Percentiles rank a stretch among this genome's conserved stretches.
phyloP scores from a whole-genome alignment of 2,888 invertebrate genomes.

The Idaea dimidiata region DNA sequence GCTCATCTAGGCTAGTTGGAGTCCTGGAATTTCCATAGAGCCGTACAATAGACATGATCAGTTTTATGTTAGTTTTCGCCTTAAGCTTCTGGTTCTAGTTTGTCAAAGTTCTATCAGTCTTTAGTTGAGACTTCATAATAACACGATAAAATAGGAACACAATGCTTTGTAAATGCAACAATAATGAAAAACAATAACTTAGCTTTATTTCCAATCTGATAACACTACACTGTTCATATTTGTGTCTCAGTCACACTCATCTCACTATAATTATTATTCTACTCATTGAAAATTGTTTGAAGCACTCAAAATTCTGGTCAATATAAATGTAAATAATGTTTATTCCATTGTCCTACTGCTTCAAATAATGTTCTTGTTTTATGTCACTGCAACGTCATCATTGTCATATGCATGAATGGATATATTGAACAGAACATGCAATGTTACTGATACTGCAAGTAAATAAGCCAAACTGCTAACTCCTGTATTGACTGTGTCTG shows the following conservation, averaged over 20 bases:
- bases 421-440: neutral
- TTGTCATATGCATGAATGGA: constrained; percentile 7
- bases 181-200: constrained; percentile 7
- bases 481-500: constrained; percentile 1
- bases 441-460: constrained; percentile 5
- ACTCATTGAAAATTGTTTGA: constrained; percentile 10
- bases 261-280: neutral
- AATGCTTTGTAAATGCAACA: constrained; percentile 11
- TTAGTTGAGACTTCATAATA: constrained; percentile 3
- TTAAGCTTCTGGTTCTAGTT: too few relatives aligned
- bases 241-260: neutral
- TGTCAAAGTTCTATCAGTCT: constrained; percentile 8
- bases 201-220: constrained; percentile 6
- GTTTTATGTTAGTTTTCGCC: too few relatives aligned
- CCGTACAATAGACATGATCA: too few relatives aligned
- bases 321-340: neutral
- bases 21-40: too few relatives aligned
- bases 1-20: too few relatives aligned
- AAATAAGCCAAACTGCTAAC: neutral
- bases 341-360: constrained; percentile 2
- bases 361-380: constrained; percentile 14
- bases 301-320: neutral
- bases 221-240: constrained; percentile 4
- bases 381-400: neutral
- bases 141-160: constrained; percentile 1